Percentiles rank a stretch among this genome's conserved stretches.
Evolutionary conservation across 1,140 invertebrate species (phyloP).

Genomic region (Metaphire vulgaris): DNA sequence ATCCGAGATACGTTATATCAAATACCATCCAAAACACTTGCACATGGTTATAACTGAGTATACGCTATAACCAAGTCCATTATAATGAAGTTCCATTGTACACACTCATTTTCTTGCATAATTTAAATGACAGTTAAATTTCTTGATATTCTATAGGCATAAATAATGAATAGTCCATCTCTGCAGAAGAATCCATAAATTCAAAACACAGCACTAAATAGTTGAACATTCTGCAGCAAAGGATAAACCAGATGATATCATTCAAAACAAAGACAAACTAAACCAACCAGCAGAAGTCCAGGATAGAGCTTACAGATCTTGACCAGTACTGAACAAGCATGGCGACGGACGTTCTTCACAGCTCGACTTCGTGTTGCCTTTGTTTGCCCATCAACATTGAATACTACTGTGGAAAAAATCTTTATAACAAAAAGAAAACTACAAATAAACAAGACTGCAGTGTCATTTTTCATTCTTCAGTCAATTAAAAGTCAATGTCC

Average conservation of each 20-base stretch:
- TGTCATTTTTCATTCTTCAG: neutral
- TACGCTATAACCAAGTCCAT: too few relatives aligned
- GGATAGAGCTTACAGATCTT: constrained; percentile 82
- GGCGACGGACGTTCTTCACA: constrained; percentile 75
- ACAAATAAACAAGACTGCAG: constrained; percentile 3
- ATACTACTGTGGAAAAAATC: constrained; percentile 74
- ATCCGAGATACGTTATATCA: too few relatives aligned
- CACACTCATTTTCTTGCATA: neutral
- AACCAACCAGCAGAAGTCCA: constrained; percentile 51
- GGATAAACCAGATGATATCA: neutral
- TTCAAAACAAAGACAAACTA: neutral
- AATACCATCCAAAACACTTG: too few relatives aligned
- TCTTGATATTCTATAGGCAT: neutral
- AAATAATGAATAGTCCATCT: neutral
- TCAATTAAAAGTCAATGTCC: too few relatives aligned
- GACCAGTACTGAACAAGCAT: constrained; percentile 79
- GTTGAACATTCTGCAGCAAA: neutral
- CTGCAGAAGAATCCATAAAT: neutral
- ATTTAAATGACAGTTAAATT: neutral
- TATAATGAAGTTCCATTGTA: too few relatives aligned
- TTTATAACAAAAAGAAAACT: constrained; percentile 37
- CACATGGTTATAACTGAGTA: too few relatives aligned
- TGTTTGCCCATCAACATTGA: constrained; percentile 60
- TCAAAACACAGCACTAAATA: neutral
- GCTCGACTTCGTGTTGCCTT: constrained; percentile 62